These are phyloP conservation scores for Sapayoa aenigma DNA, from an alignment of 2,113 vertebrate genomes.

Conservation along the genomic window DNA sequence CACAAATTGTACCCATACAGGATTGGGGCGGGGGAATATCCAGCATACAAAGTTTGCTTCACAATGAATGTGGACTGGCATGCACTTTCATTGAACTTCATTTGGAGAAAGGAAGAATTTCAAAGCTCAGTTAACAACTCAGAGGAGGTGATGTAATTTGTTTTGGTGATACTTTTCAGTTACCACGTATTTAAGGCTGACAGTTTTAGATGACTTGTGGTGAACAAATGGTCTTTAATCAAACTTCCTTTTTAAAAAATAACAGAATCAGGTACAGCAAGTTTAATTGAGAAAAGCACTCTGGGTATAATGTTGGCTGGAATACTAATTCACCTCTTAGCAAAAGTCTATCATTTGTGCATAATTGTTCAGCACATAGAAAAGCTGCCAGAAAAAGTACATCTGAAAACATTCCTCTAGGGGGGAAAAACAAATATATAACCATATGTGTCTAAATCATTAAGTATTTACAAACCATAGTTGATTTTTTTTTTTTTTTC, in stretches of 20 bases:
- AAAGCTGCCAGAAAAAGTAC: conserved; percentile 32
- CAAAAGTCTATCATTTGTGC: neutral
- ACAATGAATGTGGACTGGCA: neutral
- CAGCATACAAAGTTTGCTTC: neutral
- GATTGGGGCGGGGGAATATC: rapidly evolving
- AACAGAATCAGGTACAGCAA: conserved; percentile 29
- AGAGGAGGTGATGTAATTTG: conserved; percentile 62
- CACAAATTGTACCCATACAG: neutral
- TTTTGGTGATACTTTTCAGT: conserved; percentile 67
- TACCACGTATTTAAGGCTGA: conserved; percentile 64
- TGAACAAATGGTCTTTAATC: conserved; percentile 56
- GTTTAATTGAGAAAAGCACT: conserved; percentile 3
- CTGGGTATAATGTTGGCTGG: neutral
- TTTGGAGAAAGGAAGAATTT: conserved; percentile 32
- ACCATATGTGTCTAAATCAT: neutral
- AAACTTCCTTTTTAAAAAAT: conserved; percentile 48
- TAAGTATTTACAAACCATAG: neutral
- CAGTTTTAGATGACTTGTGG: conserved; percentile 56
- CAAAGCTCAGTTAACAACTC: conserved; percentile 27
- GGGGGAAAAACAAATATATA: neutral
- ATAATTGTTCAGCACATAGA: neutral
- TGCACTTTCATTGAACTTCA: conserved; percentile 45
- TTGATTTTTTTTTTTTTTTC: neutral
- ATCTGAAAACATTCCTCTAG: neutral
- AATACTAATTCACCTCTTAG: neutral